Evolutionary conservation across 1,140 invertebrate species (phyloP).

Genomic region (Drosophila gunungcola): DNA sequence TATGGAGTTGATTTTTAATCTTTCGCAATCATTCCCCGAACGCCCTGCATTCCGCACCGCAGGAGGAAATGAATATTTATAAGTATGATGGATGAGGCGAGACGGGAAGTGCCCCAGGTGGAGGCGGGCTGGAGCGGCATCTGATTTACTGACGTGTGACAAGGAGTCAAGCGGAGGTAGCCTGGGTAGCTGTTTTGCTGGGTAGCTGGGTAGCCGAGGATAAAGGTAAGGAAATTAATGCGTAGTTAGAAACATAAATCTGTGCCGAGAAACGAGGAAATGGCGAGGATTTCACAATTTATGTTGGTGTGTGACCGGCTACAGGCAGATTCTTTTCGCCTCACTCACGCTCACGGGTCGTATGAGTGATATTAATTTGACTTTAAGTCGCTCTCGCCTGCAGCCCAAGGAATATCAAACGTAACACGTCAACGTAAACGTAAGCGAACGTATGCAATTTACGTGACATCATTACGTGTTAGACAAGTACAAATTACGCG

Average conservation of each 20-base stretch:
- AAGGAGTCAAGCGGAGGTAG: constrained; percentile 34
- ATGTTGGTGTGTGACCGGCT: constrained; percentile 38
- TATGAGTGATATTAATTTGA: constrained; percentile 83
- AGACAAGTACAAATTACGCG: constrained; percentile 83
- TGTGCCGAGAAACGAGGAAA: constrained; percentile 59
- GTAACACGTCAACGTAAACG: constrained; percentile 74
- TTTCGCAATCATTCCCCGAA: constrained; percentile 73
- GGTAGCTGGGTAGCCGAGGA: constrained; percentile 10
- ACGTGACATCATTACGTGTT: constrained; percentile 83
- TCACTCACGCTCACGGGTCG: constrained; percentile 31
- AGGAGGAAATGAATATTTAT: constrained; percentile 84
- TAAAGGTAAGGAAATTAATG: constrained; percentile 83
- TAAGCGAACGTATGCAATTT: constrained; percentile 81
- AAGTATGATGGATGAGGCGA: constrained; percentile 82
- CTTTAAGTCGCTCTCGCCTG: constrained; percentile 63
- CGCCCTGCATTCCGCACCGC: constrained; percentile 3
- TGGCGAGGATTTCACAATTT: constrained; percentile 73
- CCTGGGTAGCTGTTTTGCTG: no score
- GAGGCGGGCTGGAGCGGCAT: constrained; percentile 24
- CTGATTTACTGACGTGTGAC: constrained; percentile 80
- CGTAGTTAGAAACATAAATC: constrained; percentile 82
- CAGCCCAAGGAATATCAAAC: constrained; percentile 43
- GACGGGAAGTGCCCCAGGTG: constrained; percentile 37
- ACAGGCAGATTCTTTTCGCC: constrained; percentile 24
- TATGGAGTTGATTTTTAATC: constrained; percentile 84